These are phyloP conservation scores for Ischnura elegans DNA, from an alignment of 2,888 invertebrate genomes.

Conservation along the genomic window DNA sequence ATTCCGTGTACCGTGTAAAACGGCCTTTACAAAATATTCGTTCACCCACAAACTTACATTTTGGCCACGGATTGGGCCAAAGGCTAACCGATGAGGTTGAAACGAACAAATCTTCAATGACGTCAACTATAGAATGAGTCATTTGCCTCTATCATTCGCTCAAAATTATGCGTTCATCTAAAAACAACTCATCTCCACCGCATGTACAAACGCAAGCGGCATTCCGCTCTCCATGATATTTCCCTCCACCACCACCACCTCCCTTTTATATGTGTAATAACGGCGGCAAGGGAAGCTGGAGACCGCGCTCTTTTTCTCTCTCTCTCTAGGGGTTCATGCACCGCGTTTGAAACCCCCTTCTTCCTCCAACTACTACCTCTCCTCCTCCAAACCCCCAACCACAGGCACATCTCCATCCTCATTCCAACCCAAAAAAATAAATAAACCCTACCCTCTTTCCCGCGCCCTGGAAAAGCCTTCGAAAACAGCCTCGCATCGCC, in stretches of 20 bases:
- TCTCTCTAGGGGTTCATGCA: constrained; percentile 23
- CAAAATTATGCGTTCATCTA: no score
- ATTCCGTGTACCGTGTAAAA: no score
- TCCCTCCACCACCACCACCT: not conserved
- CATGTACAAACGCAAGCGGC: no score
- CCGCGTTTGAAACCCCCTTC: not conserved
- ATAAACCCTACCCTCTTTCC: not conserved
- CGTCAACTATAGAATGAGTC: no score
- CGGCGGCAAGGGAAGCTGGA: not conserved
- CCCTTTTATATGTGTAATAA: not conserved
- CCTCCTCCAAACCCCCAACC: not conserved
- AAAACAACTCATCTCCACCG: no score
- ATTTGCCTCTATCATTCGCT: no score
- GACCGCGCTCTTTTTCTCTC: constrained; percentile 19
- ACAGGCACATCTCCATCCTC: not conserved
- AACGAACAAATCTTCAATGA: no score
- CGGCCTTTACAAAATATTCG: no score
- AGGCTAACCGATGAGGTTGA: no score
- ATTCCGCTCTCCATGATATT: not conserved
- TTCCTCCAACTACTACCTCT: not conserved
- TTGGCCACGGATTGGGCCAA: no score
- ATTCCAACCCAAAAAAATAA: not conserved
- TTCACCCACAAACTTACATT: no score
- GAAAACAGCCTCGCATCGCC: constrained; percentile 35
- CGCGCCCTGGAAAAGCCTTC: constrained; percentile 32